These are phyloP conservation scores for Sebastes cheni DNA, from an alignment of 2,797 vertebrate species.

Conservation along the genomic window DNA sequence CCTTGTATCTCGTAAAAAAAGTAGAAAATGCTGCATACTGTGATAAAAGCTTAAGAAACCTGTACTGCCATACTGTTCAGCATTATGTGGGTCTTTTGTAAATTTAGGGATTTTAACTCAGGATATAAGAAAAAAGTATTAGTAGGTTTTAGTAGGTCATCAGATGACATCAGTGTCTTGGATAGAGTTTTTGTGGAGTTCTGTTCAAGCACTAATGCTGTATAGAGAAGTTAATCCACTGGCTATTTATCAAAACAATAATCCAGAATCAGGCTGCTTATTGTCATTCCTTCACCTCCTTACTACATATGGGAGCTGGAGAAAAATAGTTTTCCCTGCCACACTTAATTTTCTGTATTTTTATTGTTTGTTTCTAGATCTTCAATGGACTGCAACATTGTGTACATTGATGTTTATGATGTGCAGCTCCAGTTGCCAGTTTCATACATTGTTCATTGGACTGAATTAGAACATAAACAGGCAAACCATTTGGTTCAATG, in stretches of 20 bases:
- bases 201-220: too few relatives aligned
- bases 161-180: too few relatives aligned
- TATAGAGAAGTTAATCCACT: too few relatives aligned
- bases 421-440: not conserved
- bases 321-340: not conserved
- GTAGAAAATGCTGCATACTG: too few relatives aligned
- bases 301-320: not conserved
- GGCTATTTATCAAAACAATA: not conserved
- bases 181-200: too few relatives aligned
- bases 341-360: not conserved
- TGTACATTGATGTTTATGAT: not conserved
- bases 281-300: not conserved
- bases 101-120: too few relatives aligned
- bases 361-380: not conserved
- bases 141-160: too few relatives aligned
- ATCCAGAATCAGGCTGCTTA: not conserved
- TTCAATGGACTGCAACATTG: not conserved
- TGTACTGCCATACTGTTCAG: too few relatives aligned
- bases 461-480: constrained; percentile 5
- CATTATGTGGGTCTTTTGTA: too few relatives aligned
- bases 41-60: too few relatives aligned
- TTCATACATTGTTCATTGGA: not conserved
- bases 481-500: not conserved
- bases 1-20: too few relatives aligned
- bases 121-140: too few relatives aligned